Percentiles rank a stretch among this genome's conserved stretches.
Evolutionary conservation across 2,888 invertebrate species (phyloP).

Genomic region (Tanytarsus gracilentus): DNA sequence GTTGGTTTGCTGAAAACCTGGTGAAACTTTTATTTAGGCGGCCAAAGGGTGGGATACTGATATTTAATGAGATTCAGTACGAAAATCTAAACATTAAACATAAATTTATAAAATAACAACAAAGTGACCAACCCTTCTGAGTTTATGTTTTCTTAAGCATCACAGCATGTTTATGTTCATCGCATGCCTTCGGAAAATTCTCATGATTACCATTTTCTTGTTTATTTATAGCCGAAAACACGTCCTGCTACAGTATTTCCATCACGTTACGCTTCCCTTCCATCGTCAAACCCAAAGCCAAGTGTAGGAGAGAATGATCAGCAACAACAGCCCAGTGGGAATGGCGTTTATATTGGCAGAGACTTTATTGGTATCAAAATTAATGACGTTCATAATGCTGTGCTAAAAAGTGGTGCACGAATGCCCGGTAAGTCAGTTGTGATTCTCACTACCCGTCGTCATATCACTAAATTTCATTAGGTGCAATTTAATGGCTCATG

Average conservation of each 20-base stretch:
- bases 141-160: no score
- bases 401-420: slow-evolving; percentile 40
- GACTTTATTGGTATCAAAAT: slow-evolving; percentile 43
- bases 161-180: no score
- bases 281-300: slow-evolving; percentile 38
- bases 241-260: slow-evolving; percentile 38
- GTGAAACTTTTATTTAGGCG: no score
- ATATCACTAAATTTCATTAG: background rate
- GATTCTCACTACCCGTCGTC: background rate
- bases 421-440: slow-evolving; percentile 37
- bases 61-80: no score
- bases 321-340: slow-evolving; percentile 37
- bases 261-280: slow-evolving; percentile 43
- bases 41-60: no score
- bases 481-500: background rate
- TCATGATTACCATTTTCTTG: no score
- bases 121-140: no score
- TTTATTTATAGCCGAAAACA: slow-evolving; percentile 39
- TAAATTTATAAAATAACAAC: no score
- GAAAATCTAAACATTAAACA: no score
- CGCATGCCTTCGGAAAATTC: no score
- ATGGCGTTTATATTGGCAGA: slow-evolving; percentile 33
- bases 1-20: no score
- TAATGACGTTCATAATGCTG: slow-evolving; percentile 44
- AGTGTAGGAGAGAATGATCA: slow-evolving; percentile 28